phyloP scores from a whole-genome alignment of 2,113 vertebrate species.

The Colius striatus region DNA sequence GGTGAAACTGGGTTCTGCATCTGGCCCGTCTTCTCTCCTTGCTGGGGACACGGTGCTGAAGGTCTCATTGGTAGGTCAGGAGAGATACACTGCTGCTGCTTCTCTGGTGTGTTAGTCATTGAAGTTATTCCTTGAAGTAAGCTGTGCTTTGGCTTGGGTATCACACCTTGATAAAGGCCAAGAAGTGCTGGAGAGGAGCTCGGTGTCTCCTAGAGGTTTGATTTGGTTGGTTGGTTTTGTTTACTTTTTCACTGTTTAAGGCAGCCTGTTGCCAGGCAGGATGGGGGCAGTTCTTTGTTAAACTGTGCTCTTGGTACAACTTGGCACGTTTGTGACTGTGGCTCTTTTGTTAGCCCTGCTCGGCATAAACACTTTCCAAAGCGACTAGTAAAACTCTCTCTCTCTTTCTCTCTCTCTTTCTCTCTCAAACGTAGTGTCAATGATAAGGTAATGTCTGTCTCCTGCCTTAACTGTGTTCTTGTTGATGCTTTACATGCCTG shows the following conservation, averaged over 20 bases:
- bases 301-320: background rate
- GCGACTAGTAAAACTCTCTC: background rate
- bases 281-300: background rate
- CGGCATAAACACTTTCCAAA: slow-evolving; percentile 24
- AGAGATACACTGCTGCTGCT: background rate
- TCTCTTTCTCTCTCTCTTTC: background rate
- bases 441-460: slow-evolving; percentile 64
- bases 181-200: background rate
- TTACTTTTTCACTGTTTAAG: background rate
- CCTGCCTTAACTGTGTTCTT: slow-evolving; percentile 67
- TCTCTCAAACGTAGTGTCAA: slow-evolving; percentile 60
- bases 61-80: background rate
- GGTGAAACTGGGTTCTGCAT: background rate
- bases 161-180: background rate
- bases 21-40: background rate
- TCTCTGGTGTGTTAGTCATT: background rate
- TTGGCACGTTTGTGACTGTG: background rate
- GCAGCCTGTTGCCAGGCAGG: background rate
- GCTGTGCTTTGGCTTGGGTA: background rate
- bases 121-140: background rate
- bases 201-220: background rate
- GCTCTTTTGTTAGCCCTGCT: slow-evolving; percentile 8
- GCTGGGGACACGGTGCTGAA: background rate
- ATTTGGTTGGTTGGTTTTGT: background rate
- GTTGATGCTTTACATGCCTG: slow-evolving; percentile 69